Base-by-base conservation (phyloP, 2,113 vertebrate genomes). In the Micronisus gabar region DNA sequence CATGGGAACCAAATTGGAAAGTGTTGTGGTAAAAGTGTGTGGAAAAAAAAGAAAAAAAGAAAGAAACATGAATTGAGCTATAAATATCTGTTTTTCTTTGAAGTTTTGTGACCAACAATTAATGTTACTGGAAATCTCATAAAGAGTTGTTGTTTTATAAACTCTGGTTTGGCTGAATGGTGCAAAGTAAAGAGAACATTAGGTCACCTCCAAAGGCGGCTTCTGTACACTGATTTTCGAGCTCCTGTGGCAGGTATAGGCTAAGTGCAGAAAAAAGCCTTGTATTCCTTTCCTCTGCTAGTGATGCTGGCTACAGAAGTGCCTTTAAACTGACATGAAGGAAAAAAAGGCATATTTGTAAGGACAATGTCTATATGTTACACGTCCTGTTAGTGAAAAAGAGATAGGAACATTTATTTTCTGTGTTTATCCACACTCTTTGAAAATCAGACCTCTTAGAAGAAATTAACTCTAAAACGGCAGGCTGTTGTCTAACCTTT, bases 81-180 rank as follows among this genome's bases (percentile, higher is more conserved):
- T 98, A 98, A 99, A 99, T 98, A 98, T 86, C 96, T 90, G 34
- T 61, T 95, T 96, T 98, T 97, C 97, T 98, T 98, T 98, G 98
- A 98, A 98, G 97, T 98, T 98, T 98, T 97, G 96, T 98, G 97
- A 98, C 98, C 97, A 97, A 96, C 96, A 97, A 98, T 98, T 97
- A 97, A 96, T 97, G 97, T 98, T 98, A 98, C 98, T 98, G 98
- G 98, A 98, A 98, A 94, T 97, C 97, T 95, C 95, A 97, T 86
- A 70, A 96, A 78, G 72, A 95, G 59, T 61, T 96, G 92, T 94
- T 94, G 89, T 95, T 98, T 97, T 97, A 98, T 97, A 96, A 96
- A 95, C 96, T 93, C 25, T 56, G 82, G 59, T 97, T 87, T 95
- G 94, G 89, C 88, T 92, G 73, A 94, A 86, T 63, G 41, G 84